Evolutionary conservation across 2,888 invertebrate genomes (phyloP).

Genomic region (Sicus ferrugineus): DNA sequence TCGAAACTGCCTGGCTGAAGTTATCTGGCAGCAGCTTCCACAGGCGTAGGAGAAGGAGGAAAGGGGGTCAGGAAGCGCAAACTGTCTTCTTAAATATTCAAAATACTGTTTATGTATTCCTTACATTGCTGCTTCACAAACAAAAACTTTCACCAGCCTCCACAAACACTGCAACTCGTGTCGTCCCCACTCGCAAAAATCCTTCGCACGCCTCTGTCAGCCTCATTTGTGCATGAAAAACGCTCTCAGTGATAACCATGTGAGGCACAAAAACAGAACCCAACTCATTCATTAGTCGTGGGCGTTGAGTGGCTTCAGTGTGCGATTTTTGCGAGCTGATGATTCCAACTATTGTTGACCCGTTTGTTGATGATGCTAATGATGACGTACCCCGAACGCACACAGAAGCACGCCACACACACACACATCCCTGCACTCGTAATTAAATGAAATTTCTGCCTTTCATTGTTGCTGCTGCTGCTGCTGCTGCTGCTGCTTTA

Average conservation of each 20-base stretch:
- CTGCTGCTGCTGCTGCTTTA: constrained; percentile 28
- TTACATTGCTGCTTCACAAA: background rate
- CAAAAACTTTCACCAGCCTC: too few species aligned
- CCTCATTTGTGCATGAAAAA: too few species aligned
- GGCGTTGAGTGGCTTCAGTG: constrained; percentile 9
- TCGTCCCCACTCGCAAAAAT: too few species aligned
- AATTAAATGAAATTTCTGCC: background rate
- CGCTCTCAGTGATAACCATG: background rate
- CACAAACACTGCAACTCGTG: too few species aligned
- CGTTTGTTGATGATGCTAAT: constrained; percentile 8
- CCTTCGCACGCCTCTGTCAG: too few species aligned
- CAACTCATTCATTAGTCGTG: constrained; percentile 10
- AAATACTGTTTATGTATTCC: too few species aligned
- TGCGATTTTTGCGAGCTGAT: constrained; percentile 12
- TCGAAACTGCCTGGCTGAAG: constrained; percentile 15
- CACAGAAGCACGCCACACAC: background rate
- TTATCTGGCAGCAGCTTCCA: too few species aligned
- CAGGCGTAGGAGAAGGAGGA: too few species aligned
- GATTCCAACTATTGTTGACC: constrained; percentile 15
- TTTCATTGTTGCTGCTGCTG: constrained; percentile 20
- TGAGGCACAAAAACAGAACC: background rate
- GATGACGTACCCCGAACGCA: background rate
- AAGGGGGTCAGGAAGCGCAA: too few species aligned
- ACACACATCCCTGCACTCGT: background rate
- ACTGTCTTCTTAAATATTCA: too few species aligned